Percentiles rank a stretch among this genome's conserved stretches.
Conservation (phyloP, 2,797 vertebrate species). For the Choloepus didactylus region DNA sequence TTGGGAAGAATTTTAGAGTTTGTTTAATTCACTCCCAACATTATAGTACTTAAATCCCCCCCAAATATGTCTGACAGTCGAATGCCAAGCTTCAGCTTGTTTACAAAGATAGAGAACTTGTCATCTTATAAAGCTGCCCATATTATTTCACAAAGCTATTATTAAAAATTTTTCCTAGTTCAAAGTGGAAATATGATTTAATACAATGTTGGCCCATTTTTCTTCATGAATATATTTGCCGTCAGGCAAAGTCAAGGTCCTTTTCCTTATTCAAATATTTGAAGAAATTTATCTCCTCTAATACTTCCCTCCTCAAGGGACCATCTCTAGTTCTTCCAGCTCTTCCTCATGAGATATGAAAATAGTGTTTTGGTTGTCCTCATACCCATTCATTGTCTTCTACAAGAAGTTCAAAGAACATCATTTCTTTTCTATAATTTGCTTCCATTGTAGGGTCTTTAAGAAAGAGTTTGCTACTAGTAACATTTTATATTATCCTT, state of each 20-base stretch:
- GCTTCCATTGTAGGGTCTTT: constrained; percentile 18
- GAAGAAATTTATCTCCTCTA: background rate
- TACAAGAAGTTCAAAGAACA: background rate
- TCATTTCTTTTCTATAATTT: background rate
- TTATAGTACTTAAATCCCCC: background rate
- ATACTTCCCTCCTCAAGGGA: background rate
- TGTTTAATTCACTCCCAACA: background rate
- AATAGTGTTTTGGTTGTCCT: background rate
- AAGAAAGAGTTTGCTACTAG: background rate
- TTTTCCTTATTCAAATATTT: background rate
- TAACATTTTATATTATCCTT: constrained; percentile 41
- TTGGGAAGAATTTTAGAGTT: constrained; percentile 23
- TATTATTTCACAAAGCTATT: background rate
- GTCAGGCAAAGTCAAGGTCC: background rate
- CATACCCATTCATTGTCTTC: background rate
- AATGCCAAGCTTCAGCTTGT: background rate
- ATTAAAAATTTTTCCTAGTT: background rate
- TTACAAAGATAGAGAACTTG: background rate
- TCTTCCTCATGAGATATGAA: background rate
- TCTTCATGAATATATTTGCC: background rate
- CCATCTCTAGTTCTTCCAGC: background rate
- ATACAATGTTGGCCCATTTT: background rate
- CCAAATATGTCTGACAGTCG: background rate
- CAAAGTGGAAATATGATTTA: background rate
- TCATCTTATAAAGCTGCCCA: background rate